These are phyloP conservation scores for Pogonognathellus flavescens DNA, from an alignment of 1,140 invertebrate genomes.

Conservation along the genomic window DNA sequence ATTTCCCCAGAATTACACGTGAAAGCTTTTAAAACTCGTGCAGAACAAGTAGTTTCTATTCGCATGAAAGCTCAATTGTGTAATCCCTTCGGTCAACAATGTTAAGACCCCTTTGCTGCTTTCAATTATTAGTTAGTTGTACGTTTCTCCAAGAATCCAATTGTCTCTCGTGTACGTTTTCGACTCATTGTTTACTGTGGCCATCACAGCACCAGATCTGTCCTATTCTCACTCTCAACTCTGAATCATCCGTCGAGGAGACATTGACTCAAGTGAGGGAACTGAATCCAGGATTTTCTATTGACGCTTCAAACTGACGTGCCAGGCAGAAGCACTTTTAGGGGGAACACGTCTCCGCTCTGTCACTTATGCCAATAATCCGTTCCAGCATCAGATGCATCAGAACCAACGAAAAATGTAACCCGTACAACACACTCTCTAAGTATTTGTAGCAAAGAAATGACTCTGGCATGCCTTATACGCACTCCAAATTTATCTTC, in stretches of 20 bases:
- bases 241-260: neutral
- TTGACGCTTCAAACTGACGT: constrained; percentile 2
- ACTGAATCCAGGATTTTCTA: neutral
- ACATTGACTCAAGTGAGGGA: neutral
- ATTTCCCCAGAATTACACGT: constrained; percentile 61
- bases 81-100: constrained; percentile 64
- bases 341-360: constrained; percentile 24
- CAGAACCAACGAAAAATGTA: neutral
- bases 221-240: neutral
- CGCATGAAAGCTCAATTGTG: constrained; percentile 50
- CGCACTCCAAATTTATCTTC: neutral
- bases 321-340: neutral
- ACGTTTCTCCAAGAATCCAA: constrained; percentile 44
- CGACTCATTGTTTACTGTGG: constrained; percentile 12
- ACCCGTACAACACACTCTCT: neutral
- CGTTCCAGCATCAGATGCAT: neutral
- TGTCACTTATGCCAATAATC: constrained; percentile 25
- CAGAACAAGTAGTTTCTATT: constrained; percentile 61
- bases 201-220: neutral
- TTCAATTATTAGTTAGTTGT: constrained; percentile 62
- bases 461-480: too few relatives aligned
- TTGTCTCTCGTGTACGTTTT: constrained; percentile 1
- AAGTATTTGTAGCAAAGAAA: neutral
- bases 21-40: constrained; percentile 66
- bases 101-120: constrained; percentile 59